Conservation (phyloP, 2,888 invertebrate species). For the Tipula lateralis region DNA sequence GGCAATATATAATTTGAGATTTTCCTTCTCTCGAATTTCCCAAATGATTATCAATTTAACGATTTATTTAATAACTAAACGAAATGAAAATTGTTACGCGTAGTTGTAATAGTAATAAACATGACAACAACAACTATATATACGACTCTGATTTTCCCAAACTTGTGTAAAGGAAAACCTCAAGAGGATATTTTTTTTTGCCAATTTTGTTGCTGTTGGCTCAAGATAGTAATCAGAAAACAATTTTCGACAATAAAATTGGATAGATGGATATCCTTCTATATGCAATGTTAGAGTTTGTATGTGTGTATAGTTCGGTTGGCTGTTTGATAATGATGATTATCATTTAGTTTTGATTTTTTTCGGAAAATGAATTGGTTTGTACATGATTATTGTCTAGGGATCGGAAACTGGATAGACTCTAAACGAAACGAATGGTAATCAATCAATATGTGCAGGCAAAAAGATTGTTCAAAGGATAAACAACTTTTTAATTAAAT, state of each 20-base stretch:
- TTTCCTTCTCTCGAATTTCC: neutral
- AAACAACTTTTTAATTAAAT: neutral
- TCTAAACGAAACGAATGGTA: neutral
- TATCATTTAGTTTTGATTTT: conserved; percentile 19
- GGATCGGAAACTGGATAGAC: neutral
- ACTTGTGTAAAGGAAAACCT: neutral
- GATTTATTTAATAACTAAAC: conserved; percentile 1
- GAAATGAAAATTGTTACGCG: conserved; percentile 24
- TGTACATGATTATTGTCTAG: neutral
- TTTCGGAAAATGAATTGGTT: neutral
- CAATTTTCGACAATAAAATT: conserved; percentile 7
- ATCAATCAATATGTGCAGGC: neutral
- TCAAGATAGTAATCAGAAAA: conserved; percentile 24
- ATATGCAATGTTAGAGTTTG: neutral
- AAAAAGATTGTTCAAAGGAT: neutral
- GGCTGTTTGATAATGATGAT: neutral
- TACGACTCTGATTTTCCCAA: neutral
- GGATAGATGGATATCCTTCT: neutral
- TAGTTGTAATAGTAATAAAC: conserved; percentile 19
- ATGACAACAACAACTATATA: neutral
- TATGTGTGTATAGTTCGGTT: neutral
- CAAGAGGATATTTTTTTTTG: conserved; percentile 6
- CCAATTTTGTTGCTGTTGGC: neutral
- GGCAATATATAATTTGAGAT: neutral
- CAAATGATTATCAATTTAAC: conserved; percentile 24